Conservation (phyloP, 2,797 vertebrate species). For the Botia kubotai region DNA sequence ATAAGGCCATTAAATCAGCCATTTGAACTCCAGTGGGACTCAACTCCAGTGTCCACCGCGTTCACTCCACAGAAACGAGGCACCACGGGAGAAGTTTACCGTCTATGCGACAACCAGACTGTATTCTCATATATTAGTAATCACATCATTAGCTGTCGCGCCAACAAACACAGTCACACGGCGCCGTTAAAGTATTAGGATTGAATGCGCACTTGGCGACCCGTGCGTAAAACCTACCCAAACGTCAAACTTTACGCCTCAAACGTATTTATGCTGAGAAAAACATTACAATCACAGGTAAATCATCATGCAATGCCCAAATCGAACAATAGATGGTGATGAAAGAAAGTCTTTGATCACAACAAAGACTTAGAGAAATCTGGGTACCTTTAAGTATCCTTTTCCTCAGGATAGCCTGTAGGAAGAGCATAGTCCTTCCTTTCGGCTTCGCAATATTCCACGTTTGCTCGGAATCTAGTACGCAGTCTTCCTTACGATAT, state of each 20-base stretch:
- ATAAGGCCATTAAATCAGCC: no score
- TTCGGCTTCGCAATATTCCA: conserved; percentile 60
- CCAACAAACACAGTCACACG: background rate
- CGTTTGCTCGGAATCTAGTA: conserved; percentile 6
- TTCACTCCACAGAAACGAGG: background rate
- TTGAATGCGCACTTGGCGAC: background rate
- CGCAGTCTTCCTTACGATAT: conserved; percentile 28
- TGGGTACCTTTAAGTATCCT: conserved; percentile 78
- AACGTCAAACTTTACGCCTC: background rate
- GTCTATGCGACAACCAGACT: background rate
- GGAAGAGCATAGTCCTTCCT: conserved; percentile 78
- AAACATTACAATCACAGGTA: background rate
- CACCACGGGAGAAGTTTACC: background rate
- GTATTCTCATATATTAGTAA: conserved; percentile 19
- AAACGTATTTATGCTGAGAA: background rate
- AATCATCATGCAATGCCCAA: conserved; percentile 25
- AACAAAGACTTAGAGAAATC: conserved; percentile 1
- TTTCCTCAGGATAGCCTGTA: conserved; percentile 80
- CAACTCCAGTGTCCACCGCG: background rate
- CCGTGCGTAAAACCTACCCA: background rate
- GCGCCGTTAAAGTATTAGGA: background rate
- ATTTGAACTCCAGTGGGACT: no score
- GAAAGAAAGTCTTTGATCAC: conserved; percentile 32
- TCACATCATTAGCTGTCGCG: background rate
- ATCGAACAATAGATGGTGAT: conserved; percentile 46